Base-by-base conservation (phyloP, 2,888 invertebrate species). In the Philereme transversata region DNA sequence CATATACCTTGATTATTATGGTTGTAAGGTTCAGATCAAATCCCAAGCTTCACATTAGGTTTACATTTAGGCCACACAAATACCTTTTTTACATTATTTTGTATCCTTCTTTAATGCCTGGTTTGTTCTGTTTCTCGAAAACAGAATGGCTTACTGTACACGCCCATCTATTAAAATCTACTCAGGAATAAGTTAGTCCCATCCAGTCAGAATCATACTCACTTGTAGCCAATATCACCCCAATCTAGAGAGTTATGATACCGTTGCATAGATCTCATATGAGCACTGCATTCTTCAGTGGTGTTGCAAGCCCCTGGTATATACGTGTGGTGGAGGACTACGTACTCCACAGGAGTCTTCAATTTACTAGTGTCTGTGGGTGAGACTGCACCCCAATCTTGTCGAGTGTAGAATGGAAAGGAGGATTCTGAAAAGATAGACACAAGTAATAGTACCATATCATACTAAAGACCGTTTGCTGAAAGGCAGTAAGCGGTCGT, bases 301-400 rank as follows among this genome's bases (percentile, higher is more conserved):
- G 87, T 92, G 68, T 86, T 83, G 79, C 96, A 96, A 6, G 94
- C 95, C 0, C 79, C 87, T 0, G 95, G 95, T 48, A 90, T 83
- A 79, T 94, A 95, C 0, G 95, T 95, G 83, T 96, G 96, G 79
- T 96, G 96, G 68, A 96, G 94, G 64, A 96, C 93, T 47, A 96
- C 95, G 78, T 93, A 95, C 0, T 94, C 94, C 2, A 94, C 94
- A 3, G 95, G 95, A 6, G 90, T 93, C 38, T 73, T 58, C 72
- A 95, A 92, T 0, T 87, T 82, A 51, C 85, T 81, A 5, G 83
- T 76, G 10, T 79, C 69, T 33, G 84, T 93, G 0, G 95, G 82
- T 0, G 92, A 86, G 5, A 82, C 74, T 0, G 94, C 96, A 0
- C 87, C 88, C 96, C 96, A 96, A 54, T 90, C 93, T 0, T 83